Evolutionary conservation across 1,140 invertebrate genomes (phyloP), one percentile per base, ranked within the genome.

Genomic region (Stegodyphus dumicola): DNA sequence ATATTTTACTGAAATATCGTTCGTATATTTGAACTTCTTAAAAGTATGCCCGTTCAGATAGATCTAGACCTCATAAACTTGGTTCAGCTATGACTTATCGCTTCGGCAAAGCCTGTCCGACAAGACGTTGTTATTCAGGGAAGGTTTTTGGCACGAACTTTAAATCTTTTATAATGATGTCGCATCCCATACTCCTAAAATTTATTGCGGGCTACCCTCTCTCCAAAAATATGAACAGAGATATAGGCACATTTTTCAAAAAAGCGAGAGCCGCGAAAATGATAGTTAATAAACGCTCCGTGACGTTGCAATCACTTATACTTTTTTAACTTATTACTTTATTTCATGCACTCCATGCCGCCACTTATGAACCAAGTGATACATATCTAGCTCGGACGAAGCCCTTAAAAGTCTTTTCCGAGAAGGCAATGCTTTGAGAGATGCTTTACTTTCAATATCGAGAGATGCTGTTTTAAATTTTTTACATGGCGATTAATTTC

Each of bases 91-190:
- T 77, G 76, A 67, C 76, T 67, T 13, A 77, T 64, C 52, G 33
- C 64, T 13, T 6, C 15, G 64, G 49, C 51, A 64, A 33, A 67
- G 64, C 65, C 64, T 77, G 75, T 51, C 56, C n/a, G 76, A 77
- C 65, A 77, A 52, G 64, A 48, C n/a, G 64, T 67, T 77, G 49
- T 77, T 77, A 77, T 67, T 77, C 76, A 77, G 66, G 64, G 76
- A 69, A 18, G 33, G 65, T 67, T 77, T 77, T 67, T 77, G 64
- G 64, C 76, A 77, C 51, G 76, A 67, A 77, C 76, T 51, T 77
- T 69, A 77, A 77, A 77, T 77, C 76, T 77, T 77, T 77, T 77
- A 77, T 77, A 77, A 77, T 77, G 76, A 77, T 67, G 76, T 77
- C 64, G 76, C 76, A 6, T 33, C 64, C 4, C n/a, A 17, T 52